These are phyloP conservation scores for Ivindomyrus marchei DNA, from an alignment of 2,113 vertebrate genomes.

Conservation along the genomic window DNA sequence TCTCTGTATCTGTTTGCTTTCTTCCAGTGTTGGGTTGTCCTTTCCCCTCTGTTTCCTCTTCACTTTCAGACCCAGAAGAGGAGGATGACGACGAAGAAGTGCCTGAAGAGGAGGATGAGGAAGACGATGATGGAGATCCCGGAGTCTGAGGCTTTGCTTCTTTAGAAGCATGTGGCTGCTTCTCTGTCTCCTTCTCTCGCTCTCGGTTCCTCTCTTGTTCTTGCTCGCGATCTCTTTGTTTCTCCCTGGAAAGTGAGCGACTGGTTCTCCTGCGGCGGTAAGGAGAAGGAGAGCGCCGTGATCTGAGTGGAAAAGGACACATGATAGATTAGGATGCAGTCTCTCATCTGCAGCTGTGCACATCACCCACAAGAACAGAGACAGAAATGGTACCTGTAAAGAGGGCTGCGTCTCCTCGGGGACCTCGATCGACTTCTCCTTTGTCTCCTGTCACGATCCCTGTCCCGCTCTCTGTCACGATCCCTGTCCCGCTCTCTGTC, in stretches of 20 bases:
- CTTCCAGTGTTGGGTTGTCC: conserved; percentile 4
- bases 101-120: conserved; percentile 47
- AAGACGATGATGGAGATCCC: conserved; percentile 44
- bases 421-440: conserved; percentile 52
- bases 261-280: conserved; percentile 43
- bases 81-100: conserved; percentile 51
- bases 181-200: conserved; percentile 31
- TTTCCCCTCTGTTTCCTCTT: not conserved
- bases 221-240: conserved; percentile 25
- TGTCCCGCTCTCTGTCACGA: conserved; percentile 20
- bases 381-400: conserved; percentile 39
- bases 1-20: not conserved
- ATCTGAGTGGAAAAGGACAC: conserved; percentile 31
- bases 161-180: conserved; percentile 29
- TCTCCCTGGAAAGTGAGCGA: conserved; percentile 51
- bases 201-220: conserved; percentile 33
- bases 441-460: not conserved
- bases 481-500: conserved; percentile 27
- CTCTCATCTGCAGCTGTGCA: not conserved
- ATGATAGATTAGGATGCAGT: not conserved
- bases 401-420: conserved; percentile 48
- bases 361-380: too few relatives aligned
- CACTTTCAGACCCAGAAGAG: conserved; percentile 23
- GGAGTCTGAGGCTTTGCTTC: conserved; percentile 29
- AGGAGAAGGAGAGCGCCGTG: conserved; percentile 51